Conservation (phyloP, 1,140 invertebrate species). For the Solenopsis invicta region DNA sequence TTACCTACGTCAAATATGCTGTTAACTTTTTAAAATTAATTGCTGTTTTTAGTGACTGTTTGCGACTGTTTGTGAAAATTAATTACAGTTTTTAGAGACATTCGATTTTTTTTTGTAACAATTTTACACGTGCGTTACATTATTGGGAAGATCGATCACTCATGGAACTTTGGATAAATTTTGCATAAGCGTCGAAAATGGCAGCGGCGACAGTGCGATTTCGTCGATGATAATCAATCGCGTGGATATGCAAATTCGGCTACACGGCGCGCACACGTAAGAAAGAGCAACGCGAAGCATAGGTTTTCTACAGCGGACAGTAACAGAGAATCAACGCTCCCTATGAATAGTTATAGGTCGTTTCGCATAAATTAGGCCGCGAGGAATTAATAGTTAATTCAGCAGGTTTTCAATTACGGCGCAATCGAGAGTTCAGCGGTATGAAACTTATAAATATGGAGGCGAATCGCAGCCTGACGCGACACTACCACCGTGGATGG, state of each 20-base stretch:
- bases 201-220: constrained; percentile 20
- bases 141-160: not conserved
- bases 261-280: not conserved
- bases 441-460: constrained; percentile 73
- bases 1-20: not conserved
- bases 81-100: not conserved
- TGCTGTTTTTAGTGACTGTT: too few species aligned
- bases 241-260: constrained; percentile 34
- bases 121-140: not conserved
- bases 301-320: constrained; percentile 40
- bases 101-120: constrained; percentile 50
- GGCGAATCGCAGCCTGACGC: constrained; percentile 23
- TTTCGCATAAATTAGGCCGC: constrained; percentile 72
- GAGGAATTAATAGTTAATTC: constrained; percentile 74
- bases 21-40: not conserved
- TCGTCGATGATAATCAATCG: constrained; percentile 32
- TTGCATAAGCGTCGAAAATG: not conserved
- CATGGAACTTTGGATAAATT: constrained; percentile 33
- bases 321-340: constrained; percentile 55
- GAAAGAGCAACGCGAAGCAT: constrained; percentile 49
- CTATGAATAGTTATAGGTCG: constrained; percentile 75
- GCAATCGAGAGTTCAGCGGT: constrained; percentile 64
- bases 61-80: too few species aligned
- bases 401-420: constrained; percentile 74
- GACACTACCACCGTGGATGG: not conserved